phyloP scores from a whole-genome alignment of 2,888 invertebrate species.

The Campopleginae sp. region DNA sequence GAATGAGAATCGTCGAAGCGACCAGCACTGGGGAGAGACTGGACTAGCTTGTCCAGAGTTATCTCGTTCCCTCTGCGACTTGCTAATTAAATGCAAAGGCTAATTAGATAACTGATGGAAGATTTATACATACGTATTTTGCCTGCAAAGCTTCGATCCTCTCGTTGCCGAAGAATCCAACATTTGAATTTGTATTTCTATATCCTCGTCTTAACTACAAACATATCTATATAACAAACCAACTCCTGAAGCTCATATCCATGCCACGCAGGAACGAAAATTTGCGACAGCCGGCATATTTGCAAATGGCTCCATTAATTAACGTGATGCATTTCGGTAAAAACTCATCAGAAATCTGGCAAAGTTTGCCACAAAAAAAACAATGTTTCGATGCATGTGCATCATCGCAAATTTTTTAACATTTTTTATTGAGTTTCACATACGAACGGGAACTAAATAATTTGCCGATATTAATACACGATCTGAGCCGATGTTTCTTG shows the following conservation, averaged over 20 bases:
- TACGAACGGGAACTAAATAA: neutral
- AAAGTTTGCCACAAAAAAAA: neutral
- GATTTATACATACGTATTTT: conserved; percentile 66
- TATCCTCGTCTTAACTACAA: neutral
- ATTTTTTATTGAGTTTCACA: neutral
- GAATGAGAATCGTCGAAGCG: conserved; percentile 38
- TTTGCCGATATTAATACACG: neutral
- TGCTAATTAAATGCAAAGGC: conserved; percentile 79
- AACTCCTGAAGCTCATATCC: neutral
- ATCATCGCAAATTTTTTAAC: neutral
- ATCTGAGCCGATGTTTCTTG: conserved; percentile 47
- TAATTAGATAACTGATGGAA: conserved; percentile 80
- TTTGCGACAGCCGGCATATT: neutral
- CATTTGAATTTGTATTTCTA: conserved; percentile 8
- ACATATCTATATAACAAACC: neutral
- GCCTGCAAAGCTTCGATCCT: neutral
- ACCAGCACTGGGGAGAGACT: conserved; percentile 38
- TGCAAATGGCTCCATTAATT: neutral
- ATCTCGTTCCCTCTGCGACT: conserved; percentile 71
- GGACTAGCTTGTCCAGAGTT: conserved; percentile 48
- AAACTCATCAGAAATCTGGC: neutral
- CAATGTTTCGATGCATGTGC: neutral
- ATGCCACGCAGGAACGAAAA: neutral
- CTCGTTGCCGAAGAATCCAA: neutral
- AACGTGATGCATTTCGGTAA: neutral